A percentile compares a stretch with the other conserved stretches of the same genome.
Evolutionary conservation across 2,113 vertebrate species (phyloP).

Genomic region (Gobius niger): DNA sequence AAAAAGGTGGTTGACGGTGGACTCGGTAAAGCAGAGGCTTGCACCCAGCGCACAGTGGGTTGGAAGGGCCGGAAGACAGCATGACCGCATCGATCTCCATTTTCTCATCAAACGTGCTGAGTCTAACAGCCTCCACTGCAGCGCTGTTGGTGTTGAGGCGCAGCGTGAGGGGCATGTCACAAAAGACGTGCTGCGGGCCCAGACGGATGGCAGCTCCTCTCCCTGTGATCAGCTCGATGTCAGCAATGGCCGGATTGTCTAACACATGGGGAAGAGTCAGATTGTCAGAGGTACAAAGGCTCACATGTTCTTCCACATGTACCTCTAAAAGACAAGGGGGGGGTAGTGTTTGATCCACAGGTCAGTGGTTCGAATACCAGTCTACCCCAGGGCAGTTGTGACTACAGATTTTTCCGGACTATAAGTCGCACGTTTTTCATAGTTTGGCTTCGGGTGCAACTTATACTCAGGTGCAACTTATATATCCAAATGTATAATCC

Average conservation of each 20-base stretch:
- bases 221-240: constrained; percentile 85
- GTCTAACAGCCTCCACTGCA: constrained; percentile 79
- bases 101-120: constrained; percentile 92
- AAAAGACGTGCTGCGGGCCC: constrained; percentile 86
- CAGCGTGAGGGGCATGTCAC: constrained; percentile 89
- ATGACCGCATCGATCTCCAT: constrained; percentile 93
- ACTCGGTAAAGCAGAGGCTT: constrained; percentile 81
- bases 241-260: constrained; percentile 78
- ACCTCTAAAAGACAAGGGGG: too few species aligned
- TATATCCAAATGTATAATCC: too few species aligned
- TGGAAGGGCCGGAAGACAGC: constrained; percentile 82
- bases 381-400: too few species aligned
- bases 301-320: too few species aligned
- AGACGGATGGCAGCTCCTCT: constrained; percentile 79
- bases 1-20: constrained; percentile 81
- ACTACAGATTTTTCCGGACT: too few species aligned
- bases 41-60: constrained; percentile 83
- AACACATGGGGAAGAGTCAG: constrained; percentile 1
- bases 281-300: neutral
- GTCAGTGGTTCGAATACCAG: too few species aligned
- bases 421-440: too few species aligned
- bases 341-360: too few species aligned
- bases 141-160: constrained; percentile 75
- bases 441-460: too few species aligned
- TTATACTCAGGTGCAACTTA: too few species aligned